Base-by-base conservation (phyloP, 2,888 invertebrate species). In the Hypsopygia costalis region DNA sequence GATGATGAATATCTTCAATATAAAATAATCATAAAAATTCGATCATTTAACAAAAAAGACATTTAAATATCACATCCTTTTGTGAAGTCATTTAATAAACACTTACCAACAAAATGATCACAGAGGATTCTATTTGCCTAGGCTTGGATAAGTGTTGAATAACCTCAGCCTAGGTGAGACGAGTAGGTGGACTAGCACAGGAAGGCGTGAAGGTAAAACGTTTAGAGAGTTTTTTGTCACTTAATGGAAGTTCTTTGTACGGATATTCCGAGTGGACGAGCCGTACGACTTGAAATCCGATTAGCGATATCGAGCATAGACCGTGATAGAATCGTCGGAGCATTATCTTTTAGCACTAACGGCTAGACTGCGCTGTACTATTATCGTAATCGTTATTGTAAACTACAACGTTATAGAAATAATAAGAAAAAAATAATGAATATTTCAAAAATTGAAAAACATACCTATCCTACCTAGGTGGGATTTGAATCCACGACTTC, bases 171-270 rank as follows among this genome's bases (percentile, higher is more conserved):
- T 52, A 58, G 59, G 58, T 62, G 61, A 60, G 59, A 55, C 53
- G n/a, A n/a, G n/a, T n/a, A n/a, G n/a, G 57, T 50, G 53, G 52
- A 47, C 36, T 47, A 44, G 49, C 58, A 45, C 58, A 44, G 4
- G 55, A 64, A 65, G 65, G 63, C 55, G 66, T 64, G 52, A 65
- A 69, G 64, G 69, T 69, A 60, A 62, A 69, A 62, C 59, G 59
- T 58, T 74, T 66, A 62, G 63, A 65, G 70, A 62, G 60, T 58
- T 77, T 86, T 72, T 80, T 81, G 73, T 68, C 75, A 72, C 79
- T 74, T 85, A 87, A 87, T 87, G 86, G 87, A 87, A 85, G 78
- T 81, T 88, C 86, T 86, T 87, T 86, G 85, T 86, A 77, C 79
- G 73, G 69, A 74, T 75, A 75, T 78, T 81, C 74, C 71, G 69